phyloP scores from a whole-genome alignment of 2,888 invertebrate species.

The Ptychoptera albimana region DNA sequence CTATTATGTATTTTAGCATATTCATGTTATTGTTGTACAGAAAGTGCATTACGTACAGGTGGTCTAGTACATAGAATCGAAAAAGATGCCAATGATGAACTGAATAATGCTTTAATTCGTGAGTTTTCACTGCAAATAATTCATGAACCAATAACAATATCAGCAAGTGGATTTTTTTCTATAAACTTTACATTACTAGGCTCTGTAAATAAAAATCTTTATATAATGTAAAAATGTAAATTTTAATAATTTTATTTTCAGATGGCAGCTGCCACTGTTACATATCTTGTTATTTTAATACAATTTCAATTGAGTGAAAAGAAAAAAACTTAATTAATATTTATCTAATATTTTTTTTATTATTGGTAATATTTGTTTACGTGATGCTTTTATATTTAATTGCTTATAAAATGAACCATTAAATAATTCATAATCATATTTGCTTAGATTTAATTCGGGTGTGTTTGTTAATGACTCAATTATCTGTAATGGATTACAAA shows the following conservation, averaged over 20 bases:
- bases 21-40: conserved; percentile 17
- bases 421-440: conserved; percentile 24
- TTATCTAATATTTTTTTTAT: conserved; percentile 32
- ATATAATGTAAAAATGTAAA: not conserved
- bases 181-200: conserved; percentile 25
- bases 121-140: conserved; percentile 26
- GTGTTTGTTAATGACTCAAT: conserved; percentile 17
- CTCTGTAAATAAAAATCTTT: conserved; percentile 16
- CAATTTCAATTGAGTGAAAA: conserved; percentile 25
- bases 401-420: conserved; percentile 38
- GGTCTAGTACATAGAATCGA: conserved; percentile 24
- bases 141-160: conserved; percentile 25
- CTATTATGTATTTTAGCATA: conserved; percentile 13
- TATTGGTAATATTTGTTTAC: conserved; percentile 54
- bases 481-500: conserved; percentile 14
- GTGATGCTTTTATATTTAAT: conserved; percentile 39
- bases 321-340: conserved; percentile 5
- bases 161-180: conserved; percentile 27
- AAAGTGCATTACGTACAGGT: conserved; percentile 24
- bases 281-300: conserved; percentile 25
- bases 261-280: conserved; percentile 25
- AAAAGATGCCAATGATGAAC: conserved; percentile 21
- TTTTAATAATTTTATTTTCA: conserved; percentile 9
- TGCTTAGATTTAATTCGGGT: conserved; percentile 27
- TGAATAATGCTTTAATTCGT: conserved; percentile 24